These are phyloP conservation scores for Otis tarda DNA, from an alignment of 2,113 vertebrate genomes.

Conservation along the genomic window DNA sequence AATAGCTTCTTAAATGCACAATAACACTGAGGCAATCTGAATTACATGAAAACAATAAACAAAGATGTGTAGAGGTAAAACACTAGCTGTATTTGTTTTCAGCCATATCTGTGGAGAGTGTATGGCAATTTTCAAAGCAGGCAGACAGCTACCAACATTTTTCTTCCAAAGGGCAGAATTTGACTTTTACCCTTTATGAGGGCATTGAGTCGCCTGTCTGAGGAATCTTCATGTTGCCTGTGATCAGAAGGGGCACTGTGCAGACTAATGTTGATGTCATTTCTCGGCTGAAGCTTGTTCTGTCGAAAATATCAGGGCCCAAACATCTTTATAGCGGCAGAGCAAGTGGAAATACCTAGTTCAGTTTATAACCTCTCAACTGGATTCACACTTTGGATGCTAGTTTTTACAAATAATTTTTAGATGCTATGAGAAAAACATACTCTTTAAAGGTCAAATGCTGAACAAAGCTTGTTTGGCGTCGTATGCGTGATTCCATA, in stretches of 20 bases:
- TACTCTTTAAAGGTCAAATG: conserved; percentile 10
- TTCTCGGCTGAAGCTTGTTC: not conserved
- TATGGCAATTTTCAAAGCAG: not conserved
- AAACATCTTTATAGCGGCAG: not conserved
- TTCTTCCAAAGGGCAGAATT: conserved; percentile 47
- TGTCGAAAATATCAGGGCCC: not conserved
- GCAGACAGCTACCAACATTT: conserved; percentile 7
- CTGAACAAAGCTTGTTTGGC: not conserved
- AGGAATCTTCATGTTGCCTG: not conserved
- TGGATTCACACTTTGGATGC: not conserved
- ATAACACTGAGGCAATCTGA: not conserved
- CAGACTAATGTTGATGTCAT: not conserved
- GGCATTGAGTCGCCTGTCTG: not conserved
- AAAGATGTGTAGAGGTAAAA: not conserved
- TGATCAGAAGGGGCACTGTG: conserved; percentile 12
- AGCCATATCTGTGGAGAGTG: not conserved
- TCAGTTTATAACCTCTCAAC: not conserved
- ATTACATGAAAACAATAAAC: not conserved
- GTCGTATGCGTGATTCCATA: not conserved
- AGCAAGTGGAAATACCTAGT: not conserved
- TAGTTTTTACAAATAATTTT: conserved; percentile 26
- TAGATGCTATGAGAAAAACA: not conserved
- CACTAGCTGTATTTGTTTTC: not conserved
- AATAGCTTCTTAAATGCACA: not conserved
- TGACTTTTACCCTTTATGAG: conserved; percentile 63